Base-by-base conservation (phyloP, 2,113 vertebrate species). In the Gnathonemus echidnorhynchus region DNA sequence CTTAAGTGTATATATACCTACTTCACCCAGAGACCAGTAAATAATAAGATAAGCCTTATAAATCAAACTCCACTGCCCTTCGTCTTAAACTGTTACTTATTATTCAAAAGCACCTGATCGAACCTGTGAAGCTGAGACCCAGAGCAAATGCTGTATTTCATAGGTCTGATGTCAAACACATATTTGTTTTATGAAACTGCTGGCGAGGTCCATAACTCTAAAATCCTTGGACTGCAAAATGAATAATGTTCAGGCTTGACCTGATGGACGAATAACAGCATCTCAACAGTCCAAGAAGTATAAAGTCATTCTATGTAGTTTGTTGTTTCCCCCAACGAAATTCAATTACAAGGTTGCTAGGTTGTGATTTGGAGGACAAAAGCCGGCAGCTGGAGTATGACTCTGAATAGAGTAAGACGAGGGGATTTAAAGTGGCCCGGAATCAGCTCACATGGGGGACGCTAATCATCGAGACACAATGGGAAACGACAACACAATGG, bases 251-350 rank as follows among this genome's bases (percentile, higher is more conserved):
- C 89, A 89, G 90, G 91, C 88, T 45, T 89, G 48, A 91, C 90
- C 90, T 93, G 91, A 93, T 91, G 91, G 90, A 91, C 91, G 91
- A 94, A 93, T 92, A 94, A 92, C 90, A 91, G 90, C 90, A 87
- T 86, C 31, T 45, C 17, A 86, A 89, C 90, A 91, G 92, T 92
- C 91, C 56, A 94, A 94, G 92, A 62, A 92, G 89, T 86, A 84
- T 45, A 27, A 77, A 35, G 86, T 87, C 48, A 35, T 13, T 52
- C 66, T 35, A 80, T 31, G 48, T 39, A 49, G 88, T 52, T 49
- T 89, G 42, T 56, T 66, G 17, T 62, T 90, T 56, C 35, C 46
- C 52, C 53, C 53, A 86, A 62, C 45, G 42, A 85, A 89, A 86
- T 24, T 21, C 39, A 89, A 86, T 31, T 35, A 42, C 42, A 89